Conservation (phyloP, 2,888 invertebrate genomes). For the Drosophila bunnanda region DNA sequence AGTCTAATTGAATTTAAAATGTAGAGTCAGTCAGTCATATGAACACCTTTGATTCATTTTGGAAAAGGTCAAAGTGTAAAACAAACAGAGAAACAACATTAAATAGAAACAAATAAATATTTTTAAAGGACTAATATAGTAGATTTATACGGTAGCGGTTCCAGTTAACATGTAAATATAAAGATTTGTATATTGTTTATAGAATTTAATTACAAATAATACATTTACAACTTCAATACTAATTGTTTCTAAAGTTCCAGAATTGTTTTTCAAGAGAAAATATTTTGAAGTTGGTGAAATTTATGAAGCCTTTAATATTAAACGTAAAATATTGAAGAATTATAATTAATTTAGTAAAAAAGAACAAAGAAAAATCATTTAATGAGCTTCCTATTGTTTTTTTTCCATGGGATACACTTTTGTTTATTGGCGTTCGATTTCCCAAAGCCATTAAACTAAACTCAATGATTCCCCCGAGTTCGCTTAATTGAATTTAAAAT, state of each 20-base stretch:
- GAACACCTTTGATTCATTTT: neutral
- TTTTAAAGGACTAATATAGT: neutral
- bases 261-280: neutral
- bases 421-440: neutral
- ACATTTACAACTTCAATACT: neutral
- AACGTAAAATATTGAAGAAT: neutral
- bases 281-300: neutral
- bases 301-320: neutral
- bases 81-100: too few species aligned
- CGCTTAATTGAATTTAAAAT: conserved; percentile 63
- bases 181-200: too few species aligned
- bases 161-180: neutral
- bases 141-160: too few species aligned
- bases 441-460: conserved; percentile 11
- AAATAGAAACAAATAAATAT: neutral
- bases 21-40: conserved; percentile 4
- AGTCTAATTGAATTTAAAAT: conserved; percentile 17
- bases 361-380: neutral
- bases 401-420: neutral
- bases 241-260: neutral
- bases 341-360: neutral
- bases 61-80: conserved; percentile 1
- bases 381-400: neutral
- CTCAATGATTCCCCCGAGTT: conserved; percentile 33
- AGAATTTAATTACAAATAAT: neutral